A percentile compares a stretch with the other conserved stretches of the same genome.
Conservation (phyloP, 2,113 vertebrate genomes). For the Gambusia holbrooki region DNA sequence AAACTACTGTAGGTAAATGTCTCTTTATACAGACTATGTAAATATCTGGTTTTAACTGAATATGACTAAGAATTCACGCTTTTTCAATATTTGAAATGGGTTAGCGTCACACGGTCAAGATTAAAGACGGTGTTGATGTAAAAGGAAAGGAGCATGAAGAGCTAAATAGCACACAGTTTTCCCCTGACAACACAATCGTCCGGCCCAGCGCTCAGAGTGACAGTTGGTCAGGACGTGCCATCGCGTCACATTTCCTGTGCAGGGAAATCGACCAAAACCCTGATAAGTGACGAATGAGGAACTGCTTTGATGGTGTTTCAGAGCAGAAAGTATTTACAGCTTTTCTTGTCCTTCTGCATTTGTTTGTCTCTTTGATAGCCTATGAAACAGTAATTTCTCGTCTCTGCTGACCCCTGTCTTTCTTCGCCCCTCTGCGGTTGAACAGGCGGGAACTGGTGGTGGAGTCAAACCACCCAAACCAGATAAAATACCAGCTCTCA, state of each 20-base stretch:
- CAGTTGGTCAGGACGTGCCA: conserved; percentile 69
- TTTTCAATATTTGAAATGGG: neutral
- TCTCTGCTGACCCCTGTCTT: conserved; percentile 36
- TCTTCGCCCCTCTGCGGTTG: conserved; percentile 61
- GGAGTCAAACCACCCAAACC: conserved; percentile 77
- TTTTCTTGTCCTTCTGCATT: neutral
- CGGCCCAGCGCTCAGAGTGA: conserved; percentile 55
- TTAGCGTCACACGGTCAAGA: neutral
- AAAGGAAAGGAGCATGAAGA: conserved; percentile 14
- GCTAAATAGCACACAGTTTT: conserved; percentile 21
- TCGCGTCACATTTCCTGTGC: conserved; percentile 61
- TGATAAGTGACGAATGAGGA: conserved; percentile 38
- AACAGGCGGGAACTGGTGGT: conserved; percentile 58
- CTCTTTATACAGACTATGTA: neutral
- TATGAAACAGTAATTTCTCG: conserved; percentile 5
- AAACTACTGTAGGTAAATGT: neutral
- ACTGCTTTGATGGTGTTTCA: neutral
- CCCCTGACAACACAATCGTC: conserved; percentile 10
- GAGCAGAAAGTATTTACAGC: neutral
- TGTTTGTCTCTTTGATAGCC: neutral
- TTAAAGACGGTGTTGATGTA: conserved; percentile 53
- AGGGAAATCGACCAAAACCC: conserved; percentile 46
- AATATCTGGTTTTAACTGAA: neutral
- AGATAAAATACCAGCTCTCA: conserved; percentile 59
- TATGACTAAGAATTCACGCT: neutral